phyloP scores from a whole-genome alignment of 2,113 vertebrate genomes.

The Neotoma lepida region DNA sequence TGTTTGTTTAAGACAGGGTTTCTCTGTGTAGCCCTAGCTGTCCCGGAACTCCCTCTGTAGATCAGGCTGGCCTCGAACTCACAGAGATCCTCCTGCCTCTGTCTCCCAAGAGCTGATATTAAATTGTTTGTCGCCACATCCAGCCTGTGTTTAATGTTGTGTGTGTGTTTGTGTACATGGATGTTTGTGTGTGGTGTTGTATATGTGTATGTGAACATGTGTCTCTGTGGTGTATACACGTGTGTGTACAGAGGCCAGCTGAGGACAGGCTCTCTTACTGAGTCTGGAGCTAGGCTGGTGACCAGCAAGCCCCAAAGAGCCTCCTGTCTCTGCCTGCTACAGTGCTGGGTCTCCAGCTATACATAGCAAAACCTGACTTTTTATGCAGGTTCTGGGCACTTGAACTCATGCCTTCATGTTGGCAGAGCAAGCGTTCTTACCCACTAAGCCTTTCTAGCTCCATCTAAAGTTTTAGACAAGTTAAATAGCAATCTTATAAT shows the following conservation, averaged over 20 bases:
- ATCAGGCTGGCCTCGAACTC: too few relatives aligned
- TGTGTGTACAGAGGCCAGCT: neutral
- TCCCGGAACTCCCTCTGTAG: too few relatives aligned
- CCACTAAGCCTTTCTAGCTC: neutral
- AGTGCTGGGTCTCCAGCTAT: neutral
- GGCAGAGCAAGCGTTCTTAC: neutral
- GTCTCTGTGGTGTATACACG: neutral
- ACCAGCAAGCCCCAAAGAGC: neutral
- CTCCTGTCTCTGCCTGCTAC: neutral
- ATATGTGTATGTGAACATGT: neutral
- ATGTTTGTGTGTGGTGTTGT: neutral
- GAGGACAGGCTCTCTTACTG: neutral
- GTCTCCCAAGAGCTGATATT: neutral
- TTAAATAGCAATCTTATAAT: constrained; percentile 15
- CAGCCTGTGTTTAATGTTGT: neutral
- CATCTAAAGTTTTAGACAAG: constrained; percentile 38
- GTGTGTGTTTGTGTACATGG: neutral
- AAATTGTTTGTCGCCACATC: neutral
- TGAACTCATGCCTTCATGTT: neutral
- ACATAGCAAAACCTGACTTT: neutral
- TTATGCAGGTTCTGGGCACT: neutral
- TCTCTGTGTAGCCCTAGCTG: too few relatives aligned
- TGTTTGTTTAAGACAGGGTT: too few relatives aligned
- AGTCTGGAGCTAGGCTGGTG: neutral
- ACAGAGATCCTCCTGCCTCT: neutral